Evolutionary conservation across 2,888 invertebrate genomes (phyloP), one percentile per base, ranked within the genome.

Genomic region (Gibbula magus): DNA sequence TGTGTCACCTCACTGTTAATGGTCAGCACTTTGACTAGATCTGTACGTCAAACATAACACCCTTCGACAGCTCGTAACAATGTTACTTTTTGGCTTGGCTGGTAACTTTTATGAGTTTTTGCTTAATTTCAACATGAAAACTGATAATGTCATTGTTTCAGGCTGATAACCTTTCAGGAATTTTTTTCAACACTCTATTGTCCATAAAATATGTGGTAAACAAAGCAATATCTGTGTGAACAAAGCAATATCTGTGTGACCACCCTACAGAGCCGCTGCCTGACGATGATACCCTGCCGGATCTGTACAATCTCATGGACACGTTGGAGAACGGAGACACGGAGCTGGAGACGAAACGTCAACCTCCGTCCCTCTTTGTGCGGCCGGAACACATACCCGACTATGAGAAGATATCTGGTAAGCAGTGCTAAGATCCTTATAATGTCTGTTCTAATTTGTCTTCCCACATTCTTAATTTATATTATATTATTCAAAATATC

Each of bases 311-410:
- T 10, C 86, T 91, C 20, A 82, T 91, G 82, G 89, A 89, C 25
- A 84, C 90, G 0, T 81, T 91, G 83, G 88, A 91, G 67, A 86
- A 83, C 16, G 91, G 89, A 0, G 85, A 87, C 22, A 86, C 85
- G 2, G 89, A 90, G 73, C 83, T 90, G 16, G 88, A 88, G 53
- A 78, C 85, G 0, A 83, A 85, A 73, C 77, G 79, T 16, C 87
- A 89, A 20, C 91, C 91, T 8, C 91, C 90, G 13, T 88, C 91
- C 22, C 86, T 92, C 39, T 91, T 90, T 80, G 85, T 90, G 7
- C 80, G 89, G 22, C 91, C 90, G 8, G 91, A 91, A 81, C 89
- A 91, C 79, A 86, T 90, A 1, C 85, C 85, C 22, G 88, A 81
- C 61, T 91, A 89, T 81, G 84, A 90, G 81, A 88, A 86, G 79